Evolutionary conservation across 2,113 vertebrate species (phyloP), one percentile per base, ranked within the genome.

Genomic region (Bucco capensis): DNA sequence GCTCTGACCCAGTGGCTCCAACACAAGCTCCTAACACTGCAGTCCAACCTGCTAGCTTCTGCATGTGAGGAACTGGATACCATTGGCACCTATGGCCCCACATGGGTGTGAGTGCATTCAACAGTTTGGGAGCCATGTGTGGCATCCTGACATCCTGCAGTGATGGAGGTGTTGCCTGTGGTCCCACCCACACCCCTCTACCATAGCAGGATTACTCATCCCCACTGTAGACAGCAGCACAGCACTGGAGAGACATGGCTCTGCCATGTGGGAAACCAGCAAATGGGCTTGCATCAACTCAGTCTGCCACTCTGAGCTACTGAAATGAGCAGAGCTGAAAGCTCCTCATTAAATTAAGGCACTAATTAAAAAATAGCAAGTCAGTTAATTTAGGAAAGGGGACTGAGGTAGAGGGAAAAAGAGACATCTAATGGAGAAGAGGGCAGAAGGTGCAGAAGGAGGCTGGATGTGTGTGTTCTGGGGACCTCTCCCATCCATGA

Each of bases 81-180:
- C 9, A 2, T 61, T 9, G 3, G 35, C 23, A 22, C 73, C 60
- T 66, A 4, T 1, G 6, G 69, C 35, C 51, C 51, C 0, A 2
- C 0, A 5, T 58, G 60, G 75, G 31, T 1, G 0, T 2, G 1
- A 33, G 31, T 2, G 1, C 1, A 1, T 31, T 40, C 12, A 4
- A 30, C 72, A 90, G 72, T 76, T 69, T 57, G 76, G 64, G 56
- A 84, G 37, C 56, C 31, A 12, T 33, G 57, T 1, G 22, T 1
- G 3, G 17, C 60, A 75, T 73, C 65, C 71, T 19, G 3, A 73
- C 7, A 2, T 40, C 54, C 66, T 23, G 89, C 69, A 7, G 49
- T 12, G 66, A n/a, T 64, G 64, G 86, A 87, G 40, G 57, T 66
- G 84, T 50, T 16, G 21, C 69, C 90, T 6, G 2, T 53, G 75